These are phyloP conservation scores for Pontoporia blainvillei DNA, from an alignment of 2,113 vertebrate species.

Conservation along the genomic window DNA sequence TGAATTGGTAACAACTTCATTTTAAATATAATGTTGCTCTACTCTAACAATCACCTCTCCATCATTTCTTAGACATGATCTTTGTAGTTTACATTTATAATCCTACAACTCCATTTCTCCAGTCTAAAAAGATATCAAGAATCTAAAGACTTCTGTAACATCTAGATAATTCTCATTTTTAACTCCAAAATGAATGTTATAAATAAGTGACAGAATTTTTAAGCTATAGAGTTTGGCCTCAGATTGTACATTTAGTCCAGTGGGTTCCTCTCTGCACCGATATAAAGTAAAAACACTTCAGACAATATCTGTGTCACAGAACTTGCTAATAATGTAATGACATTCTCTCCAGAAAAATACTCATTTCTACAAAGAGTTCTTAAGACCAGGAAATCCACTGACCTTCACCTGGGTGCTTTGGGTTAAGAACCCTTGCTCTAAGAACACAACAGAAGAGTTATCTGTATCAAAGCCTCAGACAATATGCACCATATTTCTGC, in stretches of 20 bases:
- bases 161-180: neutral
- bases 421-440: neutral
- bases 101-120: neutral
- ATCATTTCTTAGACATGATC: neutral
- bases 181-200: neutral
- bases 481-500: neutral
- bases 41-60: neutral
- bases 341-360: neutral
- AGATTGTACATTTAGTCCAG: neutral
- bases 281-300: neutral
- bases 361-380: neutral
- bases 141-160: constrained; percentile 8
- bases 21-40: constrained; percentile 1
- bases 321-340: neutral
- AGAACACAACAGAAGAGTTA: neutral
- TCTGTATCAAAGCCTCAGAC: neutral
- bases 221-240: neutral
- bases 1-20: neutral
- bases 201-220: neutral
- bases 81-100: neutral
- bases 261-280: constrained; percentile 15
- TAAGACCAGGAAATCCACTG: neutral
- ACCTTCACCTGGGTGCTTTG: neutral
- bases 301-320: neutral
- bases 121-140: neutral